phyloP scores from a whole-genome alignment of 1,140 invertebrate species.

The Zaprionus lachaisei region DNA sequence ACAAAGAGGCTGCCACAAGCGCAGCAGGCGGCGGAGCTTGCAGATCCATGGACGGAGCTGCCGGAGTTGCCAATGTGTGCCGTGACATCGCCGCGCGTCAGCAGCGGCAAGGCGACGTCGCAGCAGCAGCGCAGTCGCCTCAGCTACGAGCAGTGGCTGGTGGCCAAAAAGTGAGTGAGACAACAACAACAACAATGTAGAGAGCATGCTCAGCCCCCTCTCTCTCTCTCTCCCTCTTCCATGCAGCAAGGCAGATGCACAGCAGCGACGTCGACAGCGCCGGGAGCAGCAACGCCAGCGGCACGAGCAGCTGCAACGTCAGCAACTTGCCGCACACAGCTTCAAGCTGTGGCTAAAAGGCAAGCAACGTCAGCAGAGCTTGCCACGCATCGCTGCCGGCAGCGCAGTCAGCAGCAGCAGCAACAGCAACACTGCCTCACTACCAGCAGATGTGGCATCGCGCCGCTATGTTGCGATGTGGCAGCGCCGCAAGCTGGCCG shows the following conservation, averaged over 20 bases:
- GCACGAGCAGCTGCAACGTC: slow-evolving; percentile 25
- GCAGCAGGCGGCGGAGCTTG: neutral
- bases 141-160: slow-evolving; percentile 34
- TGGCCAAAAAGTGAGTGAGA: slow-evolving; percentile 23
- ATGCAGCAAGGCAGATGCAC: neutral
- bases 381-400: neutral
- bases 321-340: slow-evolving; percentile 8
- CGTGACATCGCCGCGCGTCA: neutral
- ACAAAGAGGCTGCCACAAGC: neutral
- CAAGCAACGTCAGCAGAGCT: neutral
- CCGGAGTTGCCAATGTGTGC: neutral
- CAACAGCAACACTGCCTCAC: no score
- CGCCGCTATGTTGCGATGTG: neutral
- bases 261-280: slow-evolving; percentile 15
- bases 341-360: slow-evolving; percentile 1
- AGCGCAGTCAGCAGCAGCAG: neutral
- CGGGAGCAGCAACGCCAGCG: neutral
- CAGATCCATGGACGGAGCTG: neutral
- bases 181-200: neutral
- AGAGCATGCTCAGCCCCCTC: neutral
- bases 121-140: slow-evolving; percentile 4
- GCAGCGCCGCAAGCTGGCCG: slow-evolving; percentile 20
- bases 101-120: no score
- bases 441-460: neutral
- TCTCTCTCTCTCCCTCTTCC: neutral